These are phyloP conservation scores for Actinostola sp. DNA, from an alignment of 92 coral and sea anemone genomes.

Conservation along the genomic window DNA sequence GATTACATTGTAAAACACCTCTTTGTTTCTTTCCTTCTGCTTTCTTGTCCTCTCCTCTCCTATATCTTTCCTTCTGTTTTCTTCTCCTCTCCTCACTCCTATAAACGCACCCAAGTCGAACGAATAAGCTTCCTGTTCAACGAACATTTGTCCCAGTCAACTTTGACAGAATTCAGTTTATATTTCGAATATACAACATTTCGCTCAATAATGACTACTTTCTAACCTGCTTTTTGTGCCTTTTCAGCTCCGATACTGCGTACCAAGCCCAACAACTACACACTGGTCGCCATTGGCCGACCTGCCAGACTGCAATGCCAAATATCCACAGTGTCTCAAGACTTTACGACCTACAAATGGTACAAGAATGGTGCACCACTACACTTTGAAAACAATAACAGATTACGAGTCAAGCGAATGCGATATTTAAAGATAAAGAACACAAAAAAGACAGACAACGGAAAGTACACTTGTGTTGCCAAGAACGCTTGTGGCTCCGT, in stretches of 20 bases:
- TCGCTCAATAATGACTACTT: no score
- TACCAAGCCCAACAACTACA: neutral
- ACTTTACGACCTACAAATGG: conserved; percentile 54
- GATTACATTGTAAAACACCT: no score
- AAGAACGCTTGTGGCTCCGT: conserved; percentile 60
- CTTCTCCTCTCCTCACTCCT: no score
- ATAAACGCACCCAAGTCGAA: no score
- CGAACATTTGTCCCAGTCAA: no score
- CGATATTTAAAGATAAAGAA: conserved; percentile 71
- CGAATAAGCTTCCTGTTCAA: no score
- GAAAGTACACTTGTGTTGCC: conserved; percentile 72
- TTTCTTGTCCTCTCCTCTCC: no score
- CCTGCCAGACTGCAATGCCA: conserved; percentile 47
- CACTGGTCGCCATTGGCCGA: conserved; percentile 14
- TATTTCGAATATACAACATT: no score
- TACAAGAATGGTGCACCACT: conserved; percentile 57
- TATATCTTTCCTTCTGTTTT: no score
- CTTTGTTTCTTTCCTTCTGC: no score
- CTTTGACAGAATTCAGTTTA: no score
- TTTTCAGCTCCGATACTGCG: conserved; percentile 26
- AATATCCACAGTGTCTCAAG: conserved; percentile 4
- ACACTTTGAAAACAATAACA: conserved; percentile 23
- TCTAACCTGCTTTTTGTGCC: neutral
- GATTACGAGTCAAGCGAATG: conserved; percentile 56
- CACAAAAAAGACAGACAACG: conserved; percentile 56